Evolutionary conservation across 2,888 invertebrate species (phyloP).

Genomic region (Fragum sueziense): DNA sequence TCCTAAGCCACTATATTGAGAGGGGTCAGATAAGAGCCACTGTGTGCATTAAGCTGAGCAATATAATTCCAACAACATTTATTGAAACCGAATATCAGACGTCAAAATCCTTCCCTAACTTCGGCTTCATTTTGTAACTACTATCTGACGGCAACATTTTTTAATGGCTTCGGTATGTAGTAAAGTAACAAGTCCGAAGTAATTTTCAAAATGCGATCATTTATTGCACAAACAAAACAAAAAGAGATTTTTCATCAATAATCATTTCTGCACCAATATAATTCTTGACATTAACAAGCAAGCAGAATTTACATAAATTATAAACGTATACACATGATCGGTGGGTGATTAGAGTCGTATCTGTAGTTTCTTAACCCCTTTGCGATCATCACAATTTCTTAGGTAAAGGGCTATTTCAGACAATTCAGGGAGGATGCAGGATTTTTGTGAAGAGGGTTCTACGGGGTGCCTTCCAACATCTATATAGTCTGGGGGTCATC

Average conservation of each 20-base stretch:
- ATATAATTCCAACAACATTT: too few relatives aligned
- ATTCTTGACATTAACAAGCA: not conserved
- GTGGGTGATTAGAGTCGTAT: not conserved
- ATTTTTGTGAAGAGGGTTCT: too few relatives aligned
- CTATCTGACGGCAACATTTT: too few relatives aligned
- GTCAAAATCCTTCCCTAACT: too few relatives aligned
- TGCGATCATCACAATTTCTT: not conserved
- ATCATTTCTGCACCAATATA: not conserved
- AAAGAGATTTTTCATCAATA: not conserved
- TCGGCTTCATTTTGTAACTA: too few relatives aligned
- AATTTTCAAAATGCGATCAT: not conserved
- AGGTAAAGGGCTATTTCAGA: not conserved
- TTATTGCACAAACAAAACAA: conserved; percentile 14
- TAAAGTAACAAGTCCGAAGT: not conserved
- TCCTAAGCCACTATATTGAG: too few relatives aligned
- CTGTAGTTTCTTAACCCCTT: not conserved
- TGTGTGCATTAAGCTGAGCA: too few relatives aligned
- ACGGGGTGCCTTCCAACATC: too few relatives aligned
- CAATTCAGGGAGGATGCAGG: too few relatives aligned
- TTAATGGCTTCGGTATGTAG: not conserved
- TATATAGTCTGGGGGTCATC: too few relatives aligned
- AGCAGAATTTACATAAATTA: not conserved
- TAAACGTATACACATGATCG: not conserved
- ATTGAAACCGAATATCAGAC: too few relatives aligned
- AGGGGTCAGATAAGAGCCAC: too few relatives aligned